These are phyloP conservation scores for Corynorhinus townsendii DNA, from an alignment of 2,113 vertebrate species.

Conservation along the genomic window DNA sequence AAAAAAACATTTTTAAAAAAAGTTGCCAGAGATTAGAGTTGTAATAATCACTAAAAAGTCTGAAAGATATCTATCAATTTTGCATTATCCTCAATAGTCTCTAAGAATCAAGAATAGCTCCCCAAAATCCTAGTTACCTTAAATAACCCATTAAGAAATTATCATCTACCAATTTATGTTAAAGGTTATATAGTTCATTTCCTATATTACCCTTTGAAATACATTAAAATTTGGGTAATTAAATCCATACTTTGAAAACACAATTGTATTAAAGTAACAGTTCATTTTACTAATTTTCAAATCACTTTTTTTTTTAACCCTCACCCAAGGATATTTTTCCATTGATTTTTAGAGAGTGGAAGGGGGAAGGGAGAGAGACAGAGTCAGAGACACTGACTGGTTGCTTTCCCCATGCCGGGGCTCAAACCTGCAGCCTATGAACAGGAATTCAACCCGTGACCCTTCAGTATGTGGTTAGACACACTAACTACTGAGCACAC, in stretches of 20 bases:
- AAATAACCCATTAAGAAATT: neutral
- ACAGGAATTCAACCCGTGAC: too few species aligned
- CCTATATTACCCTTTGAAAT: neutral
- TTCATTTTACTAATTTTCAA: slow-evolving; percentile 8
- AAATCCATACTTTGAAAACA: slow-evolving; percentile 9
- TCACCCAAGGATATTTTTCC: too few species aligned
- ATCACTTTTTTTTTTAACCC: neutral
- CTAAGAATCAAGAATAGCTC: neutral
- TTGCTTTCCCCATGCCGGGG: too few species aligned
- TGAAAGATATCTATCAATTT: neutral
- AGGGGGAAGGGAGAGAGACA: too few species aligned
- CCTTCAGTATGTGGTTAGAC: too few species aligned
- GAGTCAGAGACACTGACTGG: too few species aligned
- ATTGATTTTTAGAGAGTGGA: too few species aligned
- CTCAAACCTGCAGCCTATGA: too few species aligned
- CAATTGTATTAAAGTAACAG: neutral
- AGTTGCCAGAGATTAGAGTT: neutral
- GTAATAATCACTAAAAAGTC: neutral
- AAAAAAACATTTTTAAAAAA: too few species aligned
- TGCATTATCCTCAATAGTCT: neutral
- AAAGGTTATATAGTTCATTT: neutral
- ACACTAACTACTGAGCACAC: too few species aligned
- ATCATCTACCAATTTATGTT: neutral
- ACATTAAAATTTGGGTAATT: neutral
- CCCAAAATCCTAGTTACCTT: neutral